These are phyloP conservation scores for Leuctra nigra DNA, from an alignment of 2,888 invertebrate species.

Conservation along the genomic window DNA sequence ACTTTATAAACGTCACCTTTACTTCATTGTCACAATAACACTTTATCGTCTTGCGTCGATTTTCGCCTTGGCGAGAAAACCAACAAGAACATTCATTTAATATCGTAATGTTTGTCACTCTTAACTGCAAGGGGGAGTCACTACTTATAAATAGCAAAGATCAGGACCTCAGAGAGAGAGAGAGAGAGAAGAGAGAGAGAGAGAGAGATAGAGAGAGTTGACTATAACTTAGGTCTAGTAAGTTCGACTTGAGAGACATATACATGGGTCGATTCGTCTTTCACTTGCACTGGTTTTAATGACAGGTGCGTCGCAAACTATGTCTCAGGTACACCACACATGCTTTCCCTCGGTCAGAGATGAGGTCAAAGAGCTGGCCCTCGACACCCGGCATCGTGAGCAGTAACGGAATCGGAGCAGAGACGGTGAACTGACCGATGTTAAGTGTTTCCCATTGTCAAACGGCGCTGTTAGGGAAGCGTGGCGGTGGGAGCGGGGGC, in stretches of 20 bases:
- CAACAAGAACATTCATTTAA: background rate
- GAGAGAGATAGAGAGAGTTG: background rate
- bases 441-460: conserved; percentile 69
- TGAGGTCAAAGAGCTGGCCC: conserved; percentile 53
- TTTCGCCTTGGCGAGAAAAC: background rate
- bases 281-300: conserved; percentile 2
- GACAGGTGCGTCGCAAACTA: conserved; percentile 44
- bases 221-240: conserved; percentile 8
- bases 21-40: too few relatives aligned
- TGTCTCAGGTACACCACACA: conserved; percentile 56
- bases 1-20: too few relatives aligned
- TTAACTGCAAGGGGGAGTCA: conserved; percentile 8
- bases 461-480: conserved; percentile 72
- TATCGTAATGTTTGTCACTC: background rate
- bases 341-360: conserved; percentile 52
- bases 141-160: conserved; percentile 6
- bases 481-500: conserved; percentile 74
- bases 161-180: too few relatives aligned
- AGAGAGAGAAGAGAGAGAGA: too few relatives aligned
- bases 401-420: conserved; percentile 44
- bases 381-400: conserved; percentile 35
- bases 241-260: conserved; percentile 26
- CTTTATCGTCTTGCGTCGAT: too few relatives aligned
- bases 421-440: conserved; percentile 46
- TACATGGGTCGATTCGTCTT: conserved; percentile 26